These are phyloP conservation scores for Gallinago nigripennis DNA, from an alignment of 2,797 vertebrate species.

Conservation along the genomic window DNA sequence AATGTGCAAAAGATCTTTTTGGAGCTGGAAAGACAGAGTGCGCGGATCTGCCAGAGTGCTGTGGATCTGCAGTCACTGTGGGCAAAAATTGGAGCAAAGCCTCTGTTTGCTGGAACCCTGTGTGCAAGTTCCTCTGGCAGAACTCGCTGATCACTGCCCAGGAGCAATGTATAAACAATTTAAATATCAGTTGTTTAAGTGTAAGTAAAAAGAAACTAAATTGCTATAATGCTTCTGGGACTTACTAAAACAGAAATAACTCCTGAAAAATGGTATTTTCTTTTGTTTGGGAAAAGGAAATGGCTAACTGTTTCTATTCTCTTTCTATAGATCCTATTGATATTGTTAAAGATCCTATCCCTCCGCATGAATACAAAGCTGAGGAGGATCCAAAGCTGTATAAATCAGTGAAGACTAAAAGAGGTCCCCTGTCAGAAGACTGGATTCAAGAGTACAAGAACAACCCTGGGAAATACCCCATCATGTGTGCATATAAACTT, in stretches of 20 bases:
- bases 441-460: slow-evolving; percentile 92
- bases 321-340: slow-evolving; percentile 88
- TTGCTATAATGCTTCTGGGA: slow-evolving; percentile 26
- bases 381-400: slow-evolving; percentile 96
- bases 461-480: slow-evolving; percentile 82
- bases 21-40: neutral
- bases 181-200: slow-evolving; percentile 41
- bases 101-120: slow-evolving; percentile 25
- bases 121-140: slow-evolving; percentile 22
- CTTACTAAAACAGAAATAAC: slow-evolving; percentile 13
- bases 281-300: neutral
- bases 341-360: slow-evolving; percentile 95
- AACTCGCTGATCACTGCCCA: neutral
- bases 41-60: neutral
- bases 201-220: slow-evolving; percentile 25
- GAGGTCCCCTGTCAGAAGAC: slow-evolving; percentile 91
- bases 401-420: slow-evolving; percentile 89
- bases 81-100: slow-evolving; percentile 24
- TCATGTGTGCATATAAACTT: slow-evolving; percentile 99
- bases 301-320: neutral
- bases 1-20: neutral
- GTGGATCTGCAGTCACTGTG: neutral
- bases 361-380: slow-evolving; percentile 90
- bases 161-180: slow-evolving; percentile 51
- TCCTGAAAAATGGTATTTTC: neutral